These are phyloP conservation scores for Paralichthys olivaceus DNA, from an alignment of 2,113 vertebrate species.

Conservation along the genomic window DNA sequence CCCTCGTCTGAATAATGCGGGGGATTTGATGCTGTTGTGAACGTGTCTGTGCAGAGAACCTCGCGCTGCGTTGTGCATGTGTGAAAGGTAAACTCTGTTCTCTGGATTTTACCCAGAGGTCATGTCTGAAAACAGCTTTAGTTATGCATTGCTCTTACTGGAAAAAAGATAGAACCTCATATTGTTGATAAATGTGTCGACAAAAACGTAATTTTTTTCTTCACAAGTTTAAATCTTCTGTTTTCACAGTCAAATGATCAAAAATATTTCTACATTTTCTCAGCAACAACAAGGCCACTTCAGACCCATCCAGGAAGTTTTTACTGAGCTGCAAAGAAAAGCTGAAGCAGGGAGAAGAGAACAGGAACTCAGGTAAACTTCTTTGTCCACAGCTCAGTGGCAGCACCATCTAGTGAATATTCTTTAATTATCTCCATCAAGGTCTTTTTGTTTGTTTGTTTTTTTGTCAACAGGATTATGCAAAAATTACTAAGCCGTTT, in stretches of 20 bases:
- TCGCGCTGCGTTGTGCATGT: too few species aligned
- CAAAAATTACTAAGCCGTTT: neutral
- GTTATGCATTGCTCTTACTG: neutral
- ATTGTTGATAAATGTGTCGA: neutral
- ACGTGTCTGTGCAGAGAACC: too few species aligned
- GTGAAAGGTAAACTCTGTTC: too few species aligned
- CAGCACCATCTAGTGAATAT: neutral
- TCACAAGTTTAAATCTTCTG: neutral
- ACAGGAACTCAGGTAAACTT: constrained; percentile 86
- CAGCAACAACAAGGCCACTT: constrained; percentile 95
- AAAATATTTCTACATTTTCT: neutral
- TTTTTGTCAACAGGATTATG: neutral
- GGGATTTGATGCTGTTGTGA: too few species aligned
- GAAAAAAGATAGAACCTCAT: neutral
- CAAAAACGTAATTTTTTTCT: neutral
- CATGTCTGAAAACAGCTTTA: too few species aligned
- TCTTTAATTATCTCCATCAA: neutral
- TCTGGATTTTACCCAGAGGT: too few species aligned
- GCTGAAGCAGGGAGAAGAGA: constrained; percentile 92
- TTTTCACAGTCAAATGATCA: neutral
- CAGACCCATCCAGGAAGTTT: constrained; percentile 91
- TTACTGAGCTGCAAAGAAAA: constrained; percentile 93
- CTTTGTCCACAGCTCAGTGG: neutral
- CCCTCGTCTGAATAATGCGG: too few species aligned
- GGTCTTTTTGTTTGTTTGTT: neutral